Percentiles rank a stretch among this genome's conserved stretches.
These are phyloP conservation scores for Zaprionus obscuricornis DNA, from an alignment of 2,888 invertebrate genomes.

Conservation along the genomic window DNA sequence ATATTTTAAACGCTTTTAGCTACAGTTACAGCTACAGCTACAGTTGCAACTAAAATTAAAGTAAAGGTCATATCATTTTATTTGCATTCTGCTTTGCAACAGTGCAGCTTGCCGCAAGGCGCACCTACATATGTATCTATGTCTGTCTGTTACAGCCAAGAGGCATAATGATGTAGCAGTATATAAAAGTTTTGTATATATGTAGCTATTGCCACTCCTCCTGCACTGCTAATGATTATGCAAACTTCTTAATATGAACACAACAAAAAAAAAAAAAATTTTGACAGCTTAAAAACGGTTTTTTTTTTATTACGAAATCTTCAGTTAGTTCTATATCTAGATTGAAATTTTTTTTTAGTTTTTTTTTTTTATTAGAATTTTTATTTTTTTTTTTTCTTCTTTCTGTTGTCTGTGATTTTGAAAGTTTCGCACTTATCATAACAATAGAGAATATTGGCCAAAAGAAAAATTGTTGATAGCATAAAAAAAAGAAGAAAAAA, in stretches of 20 bases:
- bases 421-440: conserved; percentile 45
- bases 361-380: no score
- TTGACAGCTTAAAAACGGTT: no score
- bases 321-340: background rate
- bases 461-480: conserved; percentile 22
- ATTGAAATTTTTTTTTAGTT: conserved; percentile 11
- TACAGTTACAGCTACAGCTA: no score
- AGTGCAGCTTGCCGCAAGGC: conserved; percentile 41
- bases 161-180: conserved; percentile 42
- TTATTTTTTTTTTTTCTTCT: no score
- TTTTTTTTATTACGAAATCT: conserved; percentile 29
- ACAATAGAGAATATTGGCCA: conserved; percentile 33
- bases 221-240: conserved; percentile 24
- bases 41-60: no score
- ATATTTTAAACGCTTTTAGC: no score
- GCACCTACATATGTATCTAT: no score
- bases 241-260: conserved; percentile 32
- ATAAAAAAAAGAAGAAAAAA: conserved; percentile 19
- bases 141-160: no score
- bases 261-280: no score
- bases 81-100: conserved; percentile 10
- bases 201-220: conserved; percentile 39
- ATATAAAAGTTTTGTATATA: conserved; percentile 17
- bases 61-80: conserved; percentile 30
- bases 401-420: no score